phyloP scores from a whole-genome alignment of 2,888 invertebrate species.

The Chrysodeixis includens region DNA sequence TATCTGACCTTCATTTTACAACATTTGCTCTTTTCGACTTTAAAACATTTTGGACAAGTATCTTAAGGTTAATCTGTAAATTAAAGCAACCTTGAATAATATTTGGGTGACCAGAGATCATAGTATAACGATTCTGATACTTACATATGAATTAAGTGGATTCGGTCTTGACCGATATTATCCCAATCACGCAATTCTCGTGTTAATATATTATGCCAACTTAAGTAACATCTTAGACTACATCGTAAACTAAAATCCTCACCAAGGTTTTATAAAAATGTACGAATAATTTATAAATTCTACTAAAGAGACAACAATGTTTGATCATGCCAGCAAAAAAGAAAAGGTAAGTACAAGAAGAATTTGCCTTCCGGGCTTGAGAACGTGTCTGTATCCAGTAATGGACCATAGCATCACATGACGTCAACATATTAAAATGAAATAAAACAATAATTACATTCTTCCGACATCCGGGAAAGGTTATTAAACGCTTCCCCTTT shows the following conservation, averaged over 20 bases:
- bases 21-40: slow-evolving; percentile 25
- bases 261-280: not conserved
- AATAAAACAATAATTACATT: not conserved
- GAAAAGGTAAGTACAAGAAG: no score
- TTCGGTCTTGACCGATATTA: slow-evolving; percentile 53
- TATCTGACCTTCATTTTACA: slow-evolving; percentile 25
- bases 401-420: no score
- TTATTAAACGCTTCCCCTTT: not conserved
- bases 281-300: not conserved
- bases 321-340: no score
- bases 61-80: slow-evolving; percentile 47
- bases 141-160: slow-evolving; percentile 45
- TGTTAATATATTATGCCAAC: slow-evolving; percentile 16
- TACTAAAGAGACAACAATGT: not conserved
- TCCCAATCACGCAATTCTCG: slow-evolving; percentile 45
- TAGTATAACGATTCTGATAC: slow-evolving; percentile 38
- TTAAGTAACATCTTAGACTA: not conserved
- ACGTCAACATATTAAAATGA: not conserved
- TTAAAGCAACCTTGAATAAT: slow-evolving; percentile 44
- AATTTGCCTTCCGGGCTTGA: no score
- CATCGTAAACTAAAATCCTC: not conserved
- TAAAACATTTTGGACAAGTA: slow-evolving; percentile 37
- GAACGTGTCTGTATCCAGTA: no score
- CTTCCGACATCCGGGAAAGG: not conserved
- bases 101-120: slow-evolving; percentile 50